These are phyloP conservation scores for Trichonephila inaurata DNA, from an alignment of 1,140 invertebrate species.

Conservation along the genomic window DNA sequence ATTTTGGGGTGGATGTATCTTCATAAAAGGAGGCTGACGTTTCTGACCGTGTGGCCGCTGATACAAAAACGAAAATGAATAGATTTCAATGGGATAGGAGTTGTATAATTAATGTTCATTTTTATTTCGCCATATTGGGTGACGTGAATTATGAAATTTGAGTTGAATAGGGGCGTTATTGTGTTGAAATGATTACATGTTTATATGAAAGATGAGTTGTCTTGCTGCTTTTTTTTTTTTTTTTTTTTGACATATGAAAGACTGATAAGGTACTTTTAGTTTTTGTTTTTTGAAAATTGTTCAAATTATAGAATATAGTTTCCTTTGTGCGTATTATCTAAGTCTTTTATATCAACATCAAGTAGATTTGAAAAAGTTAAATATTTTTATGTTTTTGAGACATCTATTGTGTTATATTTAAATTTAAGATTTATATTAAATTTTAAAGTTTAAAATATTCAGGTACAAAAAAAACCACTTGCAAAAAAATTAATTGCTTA, in stretches of 20 bases:
- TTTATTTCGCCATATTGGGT: background rate
- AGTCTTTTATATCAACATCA: too few relatives aligned
- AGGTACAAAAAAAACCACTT: too few relatives aligned
- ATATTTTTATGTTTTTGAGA: too few relatives aligned
- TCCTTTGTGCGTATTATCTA: background rate
- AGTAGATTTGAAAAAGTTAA: too few relatives aligned
- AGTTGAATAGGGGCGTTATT: constrained; percentile 10
- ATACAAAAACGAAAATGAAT: background rate
- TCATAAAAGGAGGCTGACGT: background rate
- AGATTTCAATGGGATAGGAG: background rate
- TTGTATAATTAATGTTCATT: background rate
- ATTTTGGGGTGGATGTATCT: constrained; percentile 34
- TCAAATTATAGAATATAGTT: background rate
- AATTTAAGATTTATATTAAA: too few relatives aligned
- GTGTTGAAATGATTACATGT: background rate
- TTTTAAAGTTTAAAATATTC: too few relatives aligned
- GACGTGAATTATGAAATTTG: background rate
- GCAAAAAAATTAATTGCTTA: too few relatives aligned
- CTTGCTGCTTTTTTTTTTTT: background rate
- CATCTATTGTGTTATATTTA: too few relatives aligned
- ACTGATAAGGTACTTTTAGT: background rate
- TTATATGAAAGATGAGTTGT: background rate
- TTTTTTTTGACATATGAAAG: background rate
- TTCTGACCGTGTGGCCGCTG: background rate
- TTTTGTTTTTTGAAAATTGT: background rate